Evolutionary conservation across 2,113 vertebrate species (phyloP), one percentile per base, ranked within the genome.

Genomic region (Rostratula benghalensis): DNA sequence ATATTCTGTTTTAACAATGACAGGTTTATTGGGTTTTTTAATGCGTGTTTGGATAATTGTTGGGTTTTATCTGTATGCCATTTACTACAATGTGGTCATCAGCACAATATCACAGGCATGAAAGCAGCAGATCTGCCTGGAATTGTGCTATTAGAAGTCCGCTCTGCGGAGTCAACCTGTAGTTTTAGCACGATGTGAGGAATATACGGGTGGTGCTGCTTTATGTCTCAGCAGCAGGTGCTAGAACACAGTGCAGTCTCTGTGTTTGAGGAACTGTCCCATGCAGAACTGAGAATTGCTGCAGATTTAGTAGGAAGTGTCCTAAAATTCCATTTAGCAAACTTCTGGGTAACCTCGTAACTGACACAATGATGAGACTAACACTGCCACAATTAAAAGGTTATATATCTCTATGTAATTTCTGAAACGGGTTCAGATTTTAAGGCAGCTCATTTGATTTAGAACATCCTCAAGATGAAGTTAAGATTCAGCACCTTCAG

Each of bases 21-120:
- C 73, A 84, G 65, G 35, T 90, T 94, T 95, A 92, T 71, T 94
- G 88, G 13, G 30, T 3, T 57, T 89, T 94, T 84, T 76, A 92
- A 65, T 60, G 68, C 0, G 0, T 18, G 3, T 83, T 83, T 83
- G 56, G 79, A 5, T 95, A 93, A 92, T 92, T 90, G 76, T 56
- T 90, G 82, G 64, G 23, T 67, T 96, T 94, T 92, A 81, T 75
- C 88, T 94, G 13, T 10, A 1, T 21, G 51, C 57, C 92, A 3
- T 95, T 85, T 83, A 75, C 78, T 83, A 17, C 63, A 30, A 54
- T 7, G 50, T 93, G 83, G 76, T 73, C 83, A 79, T 87, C 83
- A 92, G 57, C 61, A 69, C 69, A 37, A 8, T 89, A 77, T 61
- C 61, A 70, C 51, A 60, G 75, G 54, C 30, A 4, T 33, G 83